Percentiles rank a stretch among this genome's conserved stretches.
Evolutionary conservation across 2,113 vertebrate species (phyloP).

Genomic region (Chrysochloris asiatica): DNA sequence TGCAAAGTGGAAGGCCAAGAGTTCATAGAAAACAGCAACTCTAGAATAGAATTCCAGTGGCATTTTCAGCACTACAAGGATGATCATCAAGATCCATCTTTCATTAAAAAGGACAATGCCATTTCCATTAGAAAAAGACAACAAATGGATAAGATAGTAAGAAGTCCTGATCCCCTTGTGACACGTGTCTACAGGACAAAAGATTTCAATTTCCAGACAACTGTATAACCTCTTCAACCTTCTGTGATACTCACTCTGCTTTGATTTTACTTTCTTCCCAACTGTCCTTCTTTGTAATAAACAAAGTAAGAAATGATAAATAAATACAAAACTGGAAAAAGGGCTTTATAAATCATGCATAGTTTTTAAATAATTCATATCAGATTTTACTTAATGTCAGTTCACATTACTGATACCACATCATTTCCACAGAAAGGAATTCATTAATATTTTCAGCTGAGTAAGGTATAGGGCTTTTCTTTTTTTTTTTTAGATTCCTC

Average conservation of each 20-base stretch:
- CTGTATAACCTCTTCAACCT: neutral
- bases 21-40: neutral
- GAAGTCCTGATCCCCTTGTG: neutral
- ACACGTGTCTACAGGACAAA: neutral
- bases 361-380: constrained; percentile 48
- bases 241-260: neutral
- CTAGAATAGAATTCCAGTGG: neutral
- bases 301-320: constrained; percentile 42
- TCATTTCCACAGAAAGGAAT: neutral
- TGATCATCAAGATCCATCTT: neutral
- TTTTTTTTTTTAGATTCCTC: neutral
- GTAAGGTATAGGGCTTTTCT: neutral
- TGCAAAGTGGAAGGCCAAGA: neutral
- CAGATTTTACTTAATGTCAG: constrained; percentile 6
- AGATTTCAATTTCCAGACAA: neutral
- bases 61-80: neutral
- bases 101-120: neutral
- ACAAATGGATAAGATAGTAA: neutral
- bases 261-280: constrained; percentile 44
- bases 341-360: neutral
- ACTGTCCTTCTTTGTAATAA: constrained; percentile 15
- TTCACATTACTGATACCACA: constrained; percentile 20
- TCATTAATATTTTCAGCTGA: constrained; percentile 29
- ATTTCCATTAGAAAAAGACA: neutral
- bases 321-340: neutral